Percentiles rank a stretch among this genome's conserved stretches.
Evolutionary conservation across 2,797 vertebrate species (phyloP).

Genomic region (Melopsittacus undulatus): DNA sequence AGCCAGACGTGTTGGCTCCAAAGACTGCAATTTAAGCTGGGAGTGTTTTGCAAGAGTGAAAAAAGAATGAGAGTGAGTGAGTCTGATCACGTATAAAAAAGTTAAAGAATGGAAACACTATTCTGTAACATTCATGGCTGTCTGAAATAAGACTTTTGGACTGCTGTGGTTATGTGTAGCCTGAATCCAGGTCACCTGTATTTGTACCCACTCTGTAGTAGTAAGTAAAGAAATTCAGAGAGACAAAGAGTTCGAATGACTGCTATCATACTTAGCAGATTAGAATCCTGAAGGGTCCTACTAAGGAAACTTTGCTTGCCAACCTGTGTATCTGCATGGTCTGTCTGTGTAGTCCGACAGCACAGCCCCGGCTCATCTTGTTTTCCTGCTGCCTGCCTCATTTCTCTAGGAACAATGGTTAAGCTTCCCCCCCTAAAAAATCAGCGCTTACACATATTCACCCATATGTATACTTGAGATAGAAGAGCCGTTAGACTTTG

Average conservation of each 20-base stretch:
- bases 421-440: background rate
- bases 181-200: background rate
- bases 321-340: rapidly evolving
- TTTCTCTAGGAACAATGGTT: background rate
- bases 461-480: rapidly evolving
- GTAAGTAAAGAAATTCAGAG: background rate
- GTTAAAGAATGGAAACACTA: constrained; percentile 38
- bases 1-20: constrained; percentile 80
- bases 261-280: background rate
- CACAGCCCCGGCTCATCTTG: background rate
- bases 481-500: background rate
- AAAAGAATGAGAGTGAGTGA: constrained; percentile 18
- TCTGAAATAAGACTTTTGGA: constrained; percentile 50
- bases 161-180: background rate
- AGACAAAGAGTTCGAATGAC: background rate
- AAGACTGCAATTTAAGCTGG: constrained; percentile 77
- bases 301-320: background rate
- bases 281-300: background rate
- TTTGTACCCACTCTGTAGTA: background rate
- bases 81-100: background rate
- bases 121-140: constrained; percentile 35
- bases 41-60: constrained; percentile 72
- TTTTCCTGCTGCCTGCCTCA: background rate
- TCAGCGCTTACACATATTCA: rapidly evolving
- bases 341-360: background rate